phyloP scores from a whole-genome alignment of 2,888 invertebrate genomes.

The Ecdyonurus torrentis region DNA sequence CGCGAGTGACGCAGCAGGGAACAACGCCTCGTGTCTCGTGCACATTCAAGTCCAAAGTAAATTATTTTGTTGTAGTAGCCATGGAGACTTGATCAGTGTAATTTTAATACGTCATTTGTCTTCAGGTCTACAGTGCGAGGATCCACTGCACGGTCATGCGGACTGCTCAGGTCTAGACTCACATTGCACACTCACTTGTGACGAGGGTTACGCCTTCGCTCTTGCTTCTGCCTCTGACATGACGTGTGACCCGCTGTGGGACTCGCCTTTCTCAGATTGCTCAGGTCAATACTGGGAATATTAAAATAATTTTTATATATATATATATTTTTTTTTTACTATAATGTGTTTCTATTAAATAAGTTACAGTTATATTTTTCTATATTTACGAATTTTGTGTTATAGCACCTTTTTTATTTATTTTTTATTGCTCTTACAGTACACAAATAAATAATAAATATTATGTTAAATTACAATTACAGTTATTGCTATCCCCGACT shows the following conservation, averaged over 20 bases:
- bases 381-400: no score
- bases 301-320: no score
- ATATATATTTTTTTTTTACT: no score
- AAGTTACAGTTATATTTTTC: no score
- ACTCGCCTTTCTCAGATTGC: neutral
- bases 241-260: neutral
- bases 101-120: neutral
- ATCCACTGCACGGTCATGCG: constrained; percentile 26
- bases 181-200: constrained; percentile 39
- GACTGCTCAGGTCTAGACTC: constrained; percentile 25
- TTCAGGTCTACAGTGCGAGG: constrained; percentile 15
- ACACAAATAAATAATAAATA: no score
- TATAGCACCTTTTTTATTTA: no score
- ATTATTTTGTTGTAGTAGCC: no score
- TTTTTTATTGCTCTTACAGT: no score
- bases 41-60: constrained; percentile 41
- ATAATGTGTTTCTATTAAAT: no score
- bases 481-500: neutral
- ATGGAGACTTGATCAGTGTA: no score
- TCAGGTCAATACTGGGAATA: neutral
- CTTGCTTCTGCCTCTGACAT: neutral
- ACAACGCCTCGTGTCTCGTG: constrained; percentile 37
- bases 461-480: no score
- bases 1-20: constrained; percentile 38
- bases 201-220: constrained; percentile 38